Percentiles rank a stretch among this genome's conserved stretches.
phyloP scores from a whole-genome alignment of 1,140 invertebrate genomes.

The Physella acuta region DNA sequence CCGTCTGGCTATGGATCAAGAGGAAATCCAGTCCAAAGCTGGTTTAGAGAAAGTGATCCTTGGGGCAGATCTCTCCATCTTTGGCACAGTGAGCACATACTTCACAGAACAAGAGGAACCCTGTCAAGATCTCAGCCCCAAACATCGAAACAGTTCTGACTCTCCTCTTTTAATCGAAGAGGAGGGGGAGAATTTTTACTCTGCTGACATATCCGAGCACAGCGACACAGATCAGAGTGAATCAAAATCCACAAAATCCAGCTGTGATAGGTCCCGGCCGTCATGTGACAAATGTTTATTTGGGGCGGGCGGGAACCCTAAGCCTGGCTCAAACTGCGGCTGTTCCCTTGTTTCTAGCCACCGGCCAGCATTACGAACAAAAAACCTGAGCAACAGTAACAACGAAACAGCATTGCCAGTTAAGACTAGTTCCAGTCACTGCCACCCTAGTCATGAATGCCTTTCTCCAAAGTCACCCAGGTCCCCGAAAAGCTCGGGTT shows the following conservation, averaged over 20 bases:
- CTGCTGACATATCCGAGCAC: constrained; percentile 32
- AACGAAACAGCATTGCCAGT: constrained; percentile 12
- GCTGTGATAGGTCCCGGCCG: constrained; percentile 16
- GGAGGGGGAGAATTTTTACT: constrained; percentile 35
- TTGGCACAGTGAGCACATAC: constrained; percentile 31
- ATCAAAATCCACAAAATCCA: constrained; percentile 26
- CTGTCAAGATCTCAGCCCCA: constrained; percentile 17
- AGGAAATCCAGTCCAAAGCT: constrained; percentile 13
- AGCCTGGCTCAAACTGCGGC: constrained; percentile 8
- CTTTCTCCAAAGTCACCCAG: constrained; percentile 34
- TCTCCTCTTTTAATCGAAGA: constrained; percentile 25
- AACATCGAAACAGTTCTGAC: constrained; percentile 15
- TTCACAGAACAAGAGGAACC: constrained; percentile 30
- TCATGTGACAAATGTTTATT: constrained; percentile 19
- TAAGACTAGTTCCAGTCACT: constrained; percentile 16
- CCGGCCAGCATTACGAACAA: constrained; percentile 28
- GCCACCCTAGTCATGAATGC: constrained; percentile 30
- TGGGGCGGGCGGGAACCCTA: not conserved
- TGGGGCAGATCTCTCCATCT: constrained; percentile 33
- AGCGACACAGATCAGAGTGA: constrained; percentile 33
- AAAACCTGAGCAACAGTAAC: constrained; percentile 27
- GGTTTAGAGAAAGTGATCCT: constrained; percentile 26
- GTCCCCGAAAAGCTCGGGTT: constrained; percentile 29
- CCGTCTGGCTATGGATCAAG: constrained; percentile 25
- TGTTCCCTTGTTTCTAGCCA: constrained; percentile 23